Conservation (phyloP, 2,113 vertebrate species). For the Leptocoma aspasia region DNA sequence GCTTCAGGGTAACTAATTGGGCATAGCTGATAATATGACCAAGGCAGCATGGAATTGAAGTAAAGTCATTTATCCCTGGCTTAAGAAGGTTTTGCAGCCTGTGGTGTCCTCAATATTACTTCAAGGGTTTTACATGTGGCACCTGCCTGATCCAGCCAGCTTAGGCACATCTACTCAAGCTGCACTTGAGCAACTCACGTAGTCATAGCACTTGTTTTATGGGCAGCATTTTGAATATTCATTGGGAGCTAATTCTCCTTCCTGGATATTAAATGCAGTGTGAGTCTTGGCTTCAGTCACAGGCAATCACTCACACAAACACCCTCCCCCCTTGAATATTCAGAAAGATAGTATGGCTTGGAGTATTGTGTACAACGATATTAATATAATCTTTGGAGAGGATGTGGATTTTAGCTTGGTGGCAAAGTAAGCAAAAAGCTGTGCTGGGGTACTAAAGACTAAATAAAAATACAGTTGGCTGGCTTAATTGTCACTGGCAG, state of each 20-base stretch:
- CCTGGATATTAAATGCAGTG: neutral
- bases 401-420: neutral
- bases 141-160: neutral
- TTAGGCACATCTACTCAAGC: neutral
- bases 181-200: neutral
- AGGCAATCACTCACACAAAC: neutral
- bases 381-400: neutral
- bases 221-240: neutral
- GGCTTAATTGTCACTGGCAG: neutral
- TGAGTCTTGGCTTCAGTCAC: neutral
- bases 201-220: neutral
- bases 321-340: neutral
- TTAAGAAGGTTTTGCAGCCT: neutral
- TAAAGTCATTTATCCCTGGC: neutral
- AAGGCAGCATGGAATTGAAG: neutral
- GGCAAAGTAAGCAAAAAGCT: neutral
- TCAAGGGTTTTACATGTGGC: neutral
- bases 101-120: neutral
- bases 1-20: neutral
- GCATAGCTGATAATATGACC: neutral
- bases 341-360: neutral
- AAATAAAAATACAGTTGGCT: neutral
- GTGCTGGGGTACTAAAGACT: neutral
- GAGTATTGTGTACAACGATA: neutral
- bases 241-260: neutral